Conservation (phyloP, 2,888 invertebrate genomes). For the Myopa tessellatipennis region DNA sequence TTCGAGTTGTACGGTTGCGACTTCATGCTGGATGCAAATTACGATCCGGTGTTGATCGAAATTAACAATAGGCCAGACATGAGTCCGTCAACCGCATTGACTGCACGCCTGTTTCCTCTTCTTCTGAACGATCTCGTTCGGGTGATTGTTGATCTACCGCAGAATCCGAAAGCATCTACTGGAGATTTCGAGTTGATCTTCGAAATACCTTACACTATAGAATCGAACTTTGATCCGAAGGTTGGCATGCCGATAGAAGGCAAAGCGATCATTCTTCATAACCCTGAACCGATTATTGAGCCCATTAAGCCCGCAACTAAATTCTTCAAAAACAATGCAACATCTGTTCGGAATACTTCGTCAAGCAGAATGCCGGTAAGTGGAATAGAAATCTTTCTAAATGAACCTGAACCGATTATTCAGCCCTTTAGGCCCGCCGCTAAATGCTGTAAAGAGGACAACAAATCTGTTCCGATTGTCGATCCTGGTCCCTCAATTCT, state of each 20-base stretch:
- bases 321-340: not conserved
- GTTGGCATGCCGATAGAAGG: constrained; percentile 45
- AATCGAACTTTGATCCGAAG: constrained; percentile 39
- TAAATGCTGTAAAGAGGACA: not conserved
- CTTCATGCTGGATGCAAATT: constrained; percentile 87
- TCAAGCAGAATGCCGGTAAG: not conserved
- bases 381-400: not conserved
- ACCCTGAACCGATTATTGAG: not conserved
- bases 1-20: constrained; percentile 94
- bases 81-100: constrained; percentile 82
- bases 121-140: constrained; percentile 87
- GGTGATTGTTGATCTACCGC: constrained; percentile 71
- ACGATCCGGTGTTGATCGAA: constrained; percentile 89
- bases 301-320: not conserved
- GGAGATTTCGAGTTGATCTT: constrained; percentile 73
- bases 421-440: not conserved
- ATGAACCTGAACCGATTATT: not conserved
- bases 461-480: not conserved
- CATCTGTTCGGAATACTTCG: not conserved
- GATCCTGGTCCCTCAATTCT: not conserved
- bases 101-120: constrained; percentile 81
- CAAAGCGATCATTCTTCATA: constrained; percentile 47
- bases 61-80: constrained; percentile 91
- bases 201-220: constrained; percentile 51
- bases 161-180: constrained; percentile 67